Conservation (phyloP, 2,113 vertebrate genomes). For the Eulemur macaco region DNA sequence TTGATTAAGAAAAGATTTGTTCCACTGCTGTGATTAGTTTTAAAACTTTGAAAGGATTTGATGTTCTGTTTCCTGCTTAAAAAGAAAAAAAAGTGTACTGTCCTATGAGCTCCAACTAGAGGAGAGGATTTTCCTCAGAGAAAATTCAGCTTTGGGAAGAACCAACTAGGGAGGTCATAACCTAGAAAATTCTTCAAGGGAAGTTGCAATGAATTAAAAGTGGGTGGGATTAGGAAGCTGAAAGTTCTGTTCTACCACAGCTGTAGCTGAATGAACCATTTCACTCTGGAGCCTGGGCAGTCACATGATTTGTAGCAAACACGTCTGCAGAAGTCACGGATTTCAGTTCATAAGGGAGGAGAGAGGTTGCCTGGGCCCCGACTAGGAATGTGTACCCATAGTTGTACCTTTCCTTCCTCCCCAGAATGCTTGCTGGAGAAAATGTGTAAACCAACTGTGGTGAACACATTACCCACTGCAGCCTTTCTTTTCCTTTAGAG, state of each 20-base stretch:
- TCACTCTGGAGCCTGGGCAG: background rate
- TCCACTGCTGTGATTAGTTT: background rate
- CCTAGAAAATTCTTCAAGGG: conserved; percentile 61
- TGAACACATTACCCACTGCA: background rate
- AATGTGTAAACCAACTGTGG: background rate
- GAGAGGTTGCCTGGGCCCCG: background rate
- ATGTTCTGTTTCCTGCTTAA: conserved; percentile 64
- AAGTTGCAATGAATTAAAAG: conserved; percentile 58
- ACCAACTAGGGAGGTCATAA: conserved; percentile 55
- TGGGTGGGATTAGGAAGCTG: background rate
- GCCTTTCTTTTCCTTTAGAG: background rate
- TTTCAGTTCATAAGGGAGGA: background rate
- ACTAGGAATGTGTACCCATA: background rate
- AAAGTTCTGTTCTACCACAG: background rate
- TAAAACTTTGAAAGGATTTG: conserved; percentile 62
- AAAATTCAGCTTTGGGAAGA: conserved; percentile 60
- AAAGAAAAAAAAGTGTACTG: background rate
- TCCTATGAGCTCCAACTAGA: background rate
- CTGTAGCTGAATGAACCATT: background rate
- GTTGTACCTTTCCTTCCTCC: background rate
- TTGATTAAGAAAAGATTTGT: conserved; percentile 52
- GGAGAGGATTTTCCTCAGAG: conserved; percentile 65
- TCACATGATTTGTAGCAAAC: background rate
- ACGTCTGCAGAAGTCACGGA: background rate
- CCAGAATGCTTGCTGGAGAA: background rate